A percentile compares a stretch with the other conserved stretches of the same genome.
Conservation (phyloP, 2,888 invertebrate genomes). For the Andrena haemorrhoa region DNA sequence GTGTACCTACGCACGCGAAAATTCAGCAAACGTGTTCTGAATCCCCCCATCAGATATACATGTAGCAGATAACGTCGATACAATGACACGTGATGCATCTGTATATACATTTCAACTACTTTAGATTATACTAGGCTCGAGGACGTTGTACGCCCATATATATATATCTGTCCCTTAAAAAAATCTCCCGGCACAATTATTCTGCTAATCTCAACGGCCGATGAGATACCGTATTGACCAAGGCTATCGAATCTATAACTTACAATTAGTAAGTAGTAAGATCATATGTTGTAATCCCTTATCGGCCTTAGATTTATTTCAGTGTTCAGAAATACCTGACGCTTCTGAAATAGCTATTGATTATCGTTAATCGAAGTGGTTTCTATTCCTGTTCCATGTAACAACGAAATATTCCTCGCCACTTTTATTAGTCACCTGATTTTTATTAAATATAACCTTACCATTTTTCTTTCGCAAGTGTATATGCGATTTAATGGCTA, state of each 20-base stretch:
- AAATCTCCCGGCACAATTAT: conserved; percentile 23
- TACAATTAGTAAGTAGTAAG: conserved; percentile 9
- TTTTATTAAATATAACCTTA: no score
- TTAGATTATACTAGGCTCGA: not conserved
- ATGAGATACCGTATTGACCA: conserved; percentile 29
- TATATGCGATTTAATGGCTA: no score
- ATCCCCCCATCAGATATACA: not conserved
- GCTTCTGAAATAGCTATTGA: conserved; percentile 10
- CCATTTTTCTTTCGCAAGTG: no score
- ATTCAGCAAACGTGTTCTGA: not conserved
- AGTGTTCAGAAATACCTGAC: not conserved
- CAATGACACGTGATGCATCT: not conserved
- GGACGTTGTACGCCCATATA: not conserved
- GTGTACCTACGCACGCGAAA: not conserved
- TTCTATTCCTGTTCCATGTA: not conserved
- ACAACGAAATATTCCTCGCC: not conserved
- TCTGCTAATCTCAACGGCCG: conserved; percentile 21
- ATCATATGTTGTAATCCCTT: conserved; percentile 17
- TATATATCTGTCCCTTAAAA: not conserved
- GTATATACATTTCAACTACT: not conserved
- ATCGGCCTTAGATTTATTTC: conserved; percentile 44
- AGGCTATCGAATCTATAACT: conserved; percentile 46
- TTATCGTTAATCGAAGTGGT: conserved; percentile 13
- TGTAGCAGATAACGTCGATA: not conserved
- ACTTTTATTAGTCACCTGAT: no score